phyloP scores from a whole-genome alignment of 2,888 invertebrate species.

The Schizotus pectinicornis region DNA sequence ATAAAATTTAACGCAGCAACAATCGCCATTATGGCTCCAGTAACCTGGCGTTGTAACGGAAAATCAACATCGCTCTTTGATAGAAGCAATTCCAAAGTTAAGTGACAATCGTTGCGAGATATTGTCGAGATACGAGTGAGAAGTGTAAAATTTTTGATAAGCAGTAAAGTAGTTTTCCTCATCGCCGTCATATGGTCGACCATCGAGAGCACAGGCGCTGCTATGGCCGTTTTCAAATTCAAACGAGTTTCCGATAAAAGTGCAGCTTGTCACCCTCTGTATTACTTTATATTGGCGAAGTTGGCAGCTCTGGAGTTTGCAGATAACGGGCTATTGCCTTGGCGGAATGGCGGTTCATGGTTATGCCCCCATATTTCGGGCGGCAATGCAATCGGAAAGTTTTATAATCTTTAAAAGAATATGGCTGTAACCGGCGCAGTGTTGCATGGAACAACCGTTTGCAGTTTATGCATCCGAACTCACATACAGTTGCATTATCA shows the following conservation, averaged over 20 bases:
- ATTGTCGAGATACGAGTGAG: constrained; percentile 17
- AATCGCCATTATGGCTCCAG: too few relatives aligned
- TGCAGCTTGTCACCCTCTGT: constrained; percentile 44
- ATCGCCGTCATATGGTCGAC: constrained; percentile 24
- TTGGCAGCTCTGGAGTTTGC: constrained; percentile 42
- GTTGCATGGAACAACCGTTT: constrained; percentile 8
- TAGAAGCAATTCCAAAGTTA: constrained; percentile 18
- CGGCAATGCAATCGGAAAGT: constrained; percentile 39
- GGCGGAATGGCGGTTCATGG: constrained; percentile 28
- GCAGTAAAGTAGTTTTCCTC: constrained; percentile 23
- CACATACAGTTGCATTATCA: constrained; percentile 19
- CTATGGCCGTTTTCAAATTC: constrained; percentile 26
- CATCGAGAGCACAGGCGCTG: constrained; percentile 9
- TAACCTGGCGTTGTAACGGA: neutral
- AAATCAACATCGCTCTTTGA: constrained; percentile 4
- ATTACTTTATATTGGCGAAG: constrained; percentile 46
- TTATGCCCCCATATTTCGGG: constrained; percentile 29
- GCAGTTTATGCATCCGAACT: constrained; percentile 7
- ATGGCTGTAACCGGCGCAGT: constrained; percentile 35
- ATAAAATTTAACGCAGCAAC: too few relatives aligned
- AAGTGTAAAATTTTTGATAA: constrained; percentile 30
- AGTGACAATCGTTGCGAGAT: constrained; percentile 18
- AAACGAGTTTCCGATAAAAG: constrained; percentile 40
- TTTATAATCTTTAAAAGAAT: constrained; percentile 42
- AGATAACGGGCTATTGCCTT: constrained; percentile 49